phyloP scores from a whole-genome alignment of 2,797 vertebrate species.

The Phrynocephalus guinanensis region DNA sequence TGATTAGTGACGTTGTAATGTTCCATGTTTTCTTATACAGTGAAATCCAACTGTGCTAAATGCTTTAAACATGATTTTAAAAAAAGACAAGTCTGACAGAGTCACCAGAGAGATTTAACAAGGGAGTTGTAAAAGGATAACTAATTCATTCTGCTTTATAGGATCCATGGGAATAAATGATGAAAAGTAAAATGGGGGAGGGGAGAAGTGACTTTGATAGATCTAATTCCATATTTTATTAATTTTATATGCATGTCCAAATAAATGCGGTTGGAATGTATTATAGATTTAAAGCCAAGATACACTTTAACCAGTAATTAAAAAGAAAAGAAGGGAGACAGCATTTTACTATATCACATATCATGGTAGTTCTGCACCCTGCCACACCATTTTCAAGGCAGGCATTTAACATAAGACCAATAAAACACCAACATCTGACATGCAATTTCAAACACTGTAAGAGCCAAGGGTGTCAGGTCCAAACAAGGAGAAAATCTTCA shows the following conservation, averaged over 20 bases:
- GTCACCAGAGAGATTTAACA: conserved; percentile 80
- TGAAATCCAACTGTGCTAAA: conserved; percentile 82
- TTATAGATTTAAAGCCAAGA: conserved; percentile 36
- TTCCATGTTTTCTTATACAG: conserved; percentile 79
- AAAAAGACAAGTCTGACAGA: conserved; percentile 72
- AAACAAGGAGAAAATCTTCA: no score
- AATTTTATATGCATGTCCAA: conserved; percentile 15
- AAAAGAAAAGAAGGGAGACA: background rate
- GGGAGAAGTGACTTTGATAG: conserved; percentile 52
- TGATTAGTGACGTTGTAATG: conserved; percentile 81
- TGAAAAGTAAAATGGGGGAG: conserved; percentile 81
- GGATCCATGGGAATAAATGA: conserved; percentile 80
- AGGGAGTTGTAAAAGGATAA: conserved; percentile 83
- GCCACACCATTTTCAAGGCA: conserved; percentile 12
- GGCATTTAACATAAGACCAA: background rate
- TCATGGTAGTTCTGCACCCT: background rate
- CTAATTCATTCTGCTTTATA: conserved; percentile 81
- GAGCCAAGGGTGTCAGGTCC: no score
- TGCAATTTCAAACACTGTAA: no score
- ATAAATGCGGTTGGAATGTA: conserved; percentile 44
- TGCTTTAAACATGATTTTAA: conserved; percentile 78
- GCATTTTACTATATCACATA: background rate
- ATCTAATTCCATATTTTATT: conserved; percentile 37
- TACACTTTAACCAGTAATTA: background rate
- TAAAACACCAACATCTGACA: no score